Conservation (phyloP, 2,113 vertebrate species). For the human (Homo sapiens) region DNA sequence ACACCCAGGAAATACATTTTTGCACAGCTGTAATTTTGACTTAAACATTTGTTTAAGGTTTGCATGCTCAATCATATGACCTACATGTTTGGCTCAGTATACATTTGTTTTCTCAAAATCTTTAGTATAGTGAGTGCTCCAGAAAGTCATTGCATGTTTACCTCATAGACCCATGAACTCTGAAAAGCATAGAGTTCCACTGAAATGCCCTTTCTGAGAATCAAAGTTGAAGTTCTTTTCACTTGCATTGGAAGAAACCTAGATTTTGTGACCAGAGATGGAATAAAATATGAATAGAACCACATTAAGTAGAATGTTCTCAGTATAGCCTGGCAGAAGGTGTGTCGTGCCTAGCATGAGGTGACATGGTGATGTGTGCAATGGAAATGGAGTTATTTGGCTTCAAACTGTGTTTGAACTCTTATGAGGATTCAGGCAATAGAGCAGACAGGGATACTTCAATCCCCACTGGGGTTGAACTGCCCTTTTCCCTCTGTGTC, state of each 20-base stretch:
- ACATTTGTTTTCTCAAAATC: background rate
- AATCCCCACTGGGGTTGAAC: background rate
- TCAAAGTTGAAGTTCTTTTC: background rate
- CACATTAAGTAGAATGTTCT: background rate
- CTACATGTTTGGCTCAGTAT: background rate
- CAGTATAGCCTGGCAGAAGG: background rate
- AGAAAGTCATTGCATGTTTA: background rate
- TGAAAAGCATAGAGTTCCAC: background rate
- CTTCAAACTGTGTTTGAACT: background rate
- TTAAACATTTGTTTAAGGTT: background rate
- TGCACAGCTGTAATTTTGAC: background rate
- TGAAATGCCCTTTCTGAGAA: constrained; percentile 4
- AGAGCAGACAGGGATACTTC: background rate
- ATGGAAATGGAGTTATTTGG: no score
- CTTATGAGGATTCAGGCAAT: background rate
- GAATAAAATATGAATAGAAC: background rate
- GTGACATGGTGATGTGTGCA: background rate
- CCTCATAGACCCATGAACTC: background rate
- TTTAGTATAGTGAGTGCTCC: background rate
- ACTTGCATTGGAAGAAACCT: background rate
- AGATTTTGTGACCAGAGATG: background rate
- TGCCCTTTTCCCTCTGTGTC: background rate
- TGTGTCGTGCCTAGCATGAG: background rate
- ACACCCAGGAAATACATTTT: background rate
- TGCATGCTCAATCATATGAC: background rate